These are phyloP conservation scores for Lycopodina hypogea DNA, from an alignment of 37 sponge, comb jelly and placozoan species.

Conservation along the genomic window DNA sequence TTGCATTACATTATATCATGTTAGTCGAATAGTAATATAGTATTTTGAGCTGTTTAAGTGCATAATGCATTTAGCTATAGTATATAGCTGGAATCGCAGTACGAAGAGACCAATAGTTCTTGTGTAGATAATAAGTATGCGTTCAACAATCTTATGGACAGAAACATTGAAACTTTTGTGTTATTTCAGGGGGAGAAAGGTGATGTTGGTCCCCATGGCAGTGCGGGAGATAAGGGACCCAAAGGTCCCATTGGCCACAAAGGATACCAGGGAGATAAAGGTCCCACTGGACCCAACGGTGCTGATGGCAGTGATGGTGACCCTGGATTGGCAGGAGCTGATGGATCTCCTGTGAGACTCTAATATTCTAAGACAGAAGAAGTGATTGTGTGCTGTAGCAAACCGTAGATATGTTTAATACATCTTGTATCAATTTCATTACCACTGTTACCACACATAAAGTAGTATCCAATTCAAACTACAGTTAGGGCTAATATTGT, in stretches of 20 bases:
- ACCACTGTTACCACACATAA: too few species aligned
- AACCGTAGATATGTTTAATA: too few species aligned
- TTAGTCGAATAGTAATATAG: neutral
- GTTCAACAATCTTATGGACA: too few species aligned
- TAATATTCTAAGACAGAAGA: neutral
- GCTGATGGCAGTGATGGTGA: slow-evolving; percentile 58
- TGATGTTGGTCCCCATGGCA: slow-evolving; percentile 38
- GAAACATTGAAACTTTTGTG: too few species aligned
- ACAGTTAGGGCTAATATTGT: too few species aligned
- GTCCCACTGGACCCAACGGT: slow-evolving; percentile 50
- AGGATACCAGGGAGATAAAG: slow-evolving; percentile 39
- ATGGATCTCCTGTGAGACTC: slow-evolving; percentile 36
- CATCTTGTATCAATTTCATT: too few species aligned
- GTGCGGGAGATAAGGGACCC: slow-evolving; percentile 44
- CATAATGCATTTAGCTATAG: too few species aligned
- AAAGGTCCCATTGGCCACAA: slow-evolving; percentile 54
- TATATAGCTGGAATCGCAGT: too few species aligned
- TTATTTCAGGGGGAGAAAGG: slow-evolving; percentile 61
- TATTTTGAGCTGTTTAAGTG: too few species aligned
- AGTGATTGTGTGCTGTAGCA: neutral
- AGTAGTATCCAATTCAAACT: too few species aligned
- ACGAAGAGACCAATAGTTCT: too few species aligned
- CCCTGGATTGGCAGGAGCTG: slow-evolving; percentile 55
- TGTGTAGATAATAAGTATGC: too few species aligned
- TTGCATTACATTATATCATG: neutral